Base-by-base conservation (phyloP, 1,140 invertebrate genomes). In the Trypoxylus dichotomus region DNA sequence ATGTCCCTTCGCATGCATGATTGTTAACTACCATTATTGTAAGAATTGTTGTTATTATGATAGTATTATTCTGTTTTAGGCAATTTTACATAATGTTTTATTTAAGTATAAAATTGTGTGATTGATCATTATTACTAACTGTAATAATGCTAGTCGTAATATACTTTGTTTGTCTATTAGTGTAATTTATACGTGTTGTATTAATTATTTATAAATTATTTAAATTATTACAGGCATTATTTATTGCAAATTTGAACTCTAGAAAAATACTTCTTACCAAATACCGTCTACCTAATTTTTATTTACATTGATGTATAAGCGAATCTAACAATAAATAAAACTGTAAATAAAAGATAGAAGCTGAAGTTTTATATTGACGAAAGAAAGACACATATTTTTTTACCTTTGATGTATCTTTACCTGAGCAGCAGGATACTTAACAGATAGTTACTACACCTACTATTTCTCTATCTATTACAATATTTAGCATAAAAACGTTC, bases 101-200 rank as follows among this genome's bases (percentile, higher is more conserved):
- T 27, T 68, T 68, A 27, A 68, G 24, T 27, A 68, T 68, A 68
- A 68, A n/a, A 68, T 24, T 21, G 24, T 68, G 60, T 68, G 60
- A 68, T 68, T 15, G 3, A 15, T 29, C 21, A 68, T 68, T 68
- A 68, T 24, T 54, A 54, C 10, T 68, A 27, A 68, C 60, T 24
- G 24, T 68, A 68, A 68, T 68, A 27, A 68, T 68, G 60, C 60
- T 68, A 68, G 60, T 68, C 60, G 24, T 68, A 68, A 68, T 68
- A 24, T 68, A 68, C 7, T 68, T 68, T 68, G 19, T 68, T 21
- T 68, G 60, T 68, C 10, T 68, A 68, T 68, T 68, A 68, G 13
- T 68, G 7, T 68, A 68, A 24, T 58, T 58, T 58, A 58, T 58
- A 58, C 3, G 47, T 58, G 15, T 58, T 58, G 5, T 58, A 58